These are phyloP conservation scores for Catocala fraxini DNA, from an alignment of 2,888 invertebrate genomes.

Conservation along the genomic window DNA sequence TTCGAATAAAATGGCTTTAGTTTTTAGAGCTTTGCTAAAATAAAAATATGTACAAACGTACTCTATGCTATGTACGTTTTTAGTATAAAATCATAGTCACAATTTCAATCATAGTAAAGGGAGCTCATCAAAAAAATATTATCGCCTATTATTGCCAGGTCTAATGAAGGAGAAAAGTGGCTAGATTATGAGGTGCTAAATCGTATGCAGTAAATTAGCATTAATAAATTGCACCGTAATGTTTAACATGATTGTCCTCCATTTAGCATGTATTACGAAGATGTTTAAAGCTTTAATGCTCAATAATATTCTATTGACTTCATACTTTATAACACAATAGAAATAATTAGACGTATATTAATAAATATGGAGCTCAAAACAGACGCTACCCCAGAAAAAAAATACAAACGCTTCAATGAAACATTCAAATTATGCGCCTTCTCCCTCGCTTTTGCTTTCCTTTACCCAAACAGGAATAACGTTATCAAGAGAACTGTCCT, in stretches of 20 bases:
- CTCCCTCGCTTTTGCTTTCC: conserved; percentile 62
- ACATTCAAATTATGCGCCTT: conserved; percentile 70
- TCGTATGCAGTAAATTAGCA: conserved; percentile 39
- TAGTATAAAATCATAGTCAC: no score
- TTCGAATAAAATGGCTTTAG: no score
- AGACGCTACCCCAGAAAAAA: conserved; percentile 36
- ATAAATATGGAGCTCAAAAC: conserved; percentile 40
- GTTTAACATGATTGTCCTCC: conserved; percentile 46
- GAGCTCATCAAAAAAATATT: no score
- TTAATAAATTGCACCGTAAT: conserved; percentile 53
- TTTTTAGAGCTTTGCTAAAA: no score
- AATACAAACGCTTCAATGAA: conserved; percentile 67
- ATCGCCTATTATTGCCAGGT: no score
- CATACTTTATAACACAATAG: conserved; percentile 20
- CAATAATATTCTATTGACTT: conserved; percentile 21
- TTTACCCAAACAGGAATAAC: conserved; percentile 69
- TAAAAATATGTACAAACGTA: no score
- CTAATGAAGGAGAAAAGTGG: conserved; percentile 32
- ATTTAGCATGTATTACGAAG: conserved; percentile 18
- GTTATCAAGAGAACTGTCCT: conserved; percentile 46
- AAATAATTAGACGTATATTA: neutral
- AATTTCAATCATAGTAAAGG: no score
- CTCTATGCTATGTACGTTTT: no score
- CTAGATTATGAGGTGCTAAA: conserved; percentile 41
- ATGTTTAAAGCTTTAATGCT: conserved; percentile 17